These are phyloP conservation scores for Ariopsis seemanni DNA, from an alignment of 2,113 vertebrate species.

Conservation along the genomic window DNA sequence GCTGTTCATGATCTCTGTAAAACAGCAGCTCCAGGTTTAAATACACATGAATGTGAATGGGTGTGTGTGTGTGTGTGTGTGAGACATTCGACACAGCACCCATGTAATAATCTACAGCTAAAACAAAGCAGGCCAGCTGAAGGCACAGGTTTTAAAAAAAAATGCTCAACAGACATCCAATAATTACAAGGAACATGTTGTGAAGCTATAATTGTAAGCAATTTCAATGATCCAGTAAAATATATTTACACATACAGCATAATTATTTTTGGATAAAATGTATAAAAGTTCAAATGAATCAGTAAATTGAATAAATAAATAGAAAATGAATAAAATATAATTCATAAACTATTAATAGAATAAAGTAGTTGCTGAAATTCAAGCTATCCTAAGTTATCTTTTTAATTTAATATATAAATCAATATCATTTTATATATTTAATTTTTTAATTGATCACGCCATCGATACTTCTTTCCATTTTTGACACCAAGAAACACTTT, in stretches of 20 bases:
- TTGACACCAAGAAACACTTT: neutral
- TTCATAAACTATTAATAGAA: neutral
- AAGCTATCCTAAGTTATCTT: neutral
- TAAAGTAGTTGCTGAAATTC: neutral
- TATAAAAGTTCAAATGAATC: neutral
- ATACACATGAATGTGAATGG: slow-evolving; percentile 13
- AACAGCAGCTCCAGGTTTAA: slow-evolving; percentile 25
- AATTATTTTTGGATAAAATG: neutral
- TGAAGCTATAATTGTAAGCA: neutral
- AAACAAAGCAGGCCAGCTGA: neutral
- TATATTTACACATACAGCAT: neutral
- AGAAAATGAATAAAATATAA: neutral
- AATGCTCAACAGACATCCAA: neutral
- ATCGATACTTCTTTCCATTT: neutral
- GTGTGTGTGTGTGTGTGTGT: neutral
- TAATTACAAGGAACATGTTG: neutral
- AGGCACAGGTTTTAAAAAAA: neutral
- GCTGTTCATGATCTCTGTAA: slow-evolving; percentile 15
- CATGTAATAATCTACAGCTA: neutral
- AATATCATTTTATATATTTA: neutral
- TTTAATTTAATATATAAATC: neutral
- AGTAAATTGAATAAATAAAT: neutral
- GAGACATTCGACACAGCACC: slow-evolving; percentile 12
- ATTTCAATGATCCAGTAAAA: neutral
- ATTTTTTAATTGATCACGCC: neutral